Evolutionary conservation across 2,797 vertebrate species (phyloP).

Genomic region (Smutsia temminckii): DNA sequence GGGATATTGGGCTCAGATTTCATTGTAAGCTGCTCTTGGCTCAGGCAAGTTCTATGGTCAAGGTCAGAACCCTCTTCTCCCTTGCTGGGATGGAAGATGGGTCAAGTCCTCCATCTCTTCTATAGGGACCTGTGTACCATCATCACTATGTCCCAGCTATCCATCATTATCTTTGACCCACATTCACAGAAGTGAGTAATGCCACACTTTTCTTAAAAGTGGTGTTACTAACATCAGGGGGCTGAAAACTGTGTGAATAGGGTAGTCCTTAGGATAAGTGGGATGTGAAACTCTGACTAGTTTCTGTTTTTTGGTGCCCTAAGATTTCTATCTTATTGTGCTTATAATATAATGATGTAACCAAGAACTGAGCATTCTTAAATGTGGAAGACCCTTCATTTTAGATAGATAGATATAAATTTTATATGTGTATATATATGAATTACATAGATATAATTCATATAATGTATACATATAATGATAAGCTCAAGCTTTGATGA

Average conservation of each 20-base stretch:
- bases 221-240: not conserved
- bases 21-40: not conserved
- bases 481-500: not conserved
- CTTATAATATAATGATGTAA: not conserved
- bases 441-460: not conserved
- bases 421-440: not conserved
- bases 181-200: not conserved
- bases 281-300: not conserved
- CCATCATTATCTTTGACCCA: not conserved
- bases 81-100: not conserved
- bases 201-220: not conserved
- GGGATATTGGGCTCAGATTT: not conserved
- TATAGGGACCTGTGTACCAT: not conserved
- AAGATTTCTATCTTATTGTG: not conserved
- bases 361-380: not conserved
- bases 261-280: not conserved
- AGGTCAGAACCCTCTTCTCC: not conserved
- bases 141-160: not conserved
- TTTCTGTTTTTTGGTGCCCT: not conserved
- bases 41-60: not conserved
- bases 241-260: not conserved
- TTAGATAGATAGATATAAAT: not conserved
- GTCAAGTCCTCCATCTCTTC: not conserved
- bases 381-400: not conserved
- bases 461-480: not conserved